Base-by-base conservation (phyloP, 2,113 vertebrate genomes). In the Colossoma macropomum region DNA sequence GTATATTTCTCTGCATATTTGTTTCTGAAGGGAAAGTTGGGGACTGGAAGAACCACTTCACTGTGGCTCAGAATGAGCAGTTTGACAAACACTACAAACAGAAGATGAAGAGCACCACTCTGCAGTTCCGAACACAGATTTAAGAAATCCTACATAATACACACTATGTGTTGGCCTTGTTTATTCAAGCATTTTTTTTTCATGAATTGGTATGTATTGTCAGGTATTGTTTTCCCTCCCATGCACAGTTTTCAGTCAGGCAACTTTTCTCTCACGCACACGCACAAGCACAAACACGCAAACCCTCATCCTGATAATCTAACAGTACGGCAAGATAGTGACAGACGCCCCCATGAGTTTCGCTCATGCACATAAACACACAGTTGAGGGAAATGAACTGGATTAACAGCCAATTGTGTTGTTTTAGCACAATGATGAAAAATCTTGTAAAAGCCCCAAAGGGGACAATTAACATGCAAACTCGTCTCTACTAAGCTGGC, bases 41-140 rank as follows among this genome's bases (percentile, higher is more conserved):
- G 19, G 86, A 93, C 79, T 89, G 85, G 90, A 94, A 93, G 54
- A 86, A 65, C 17, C 86, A 82, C 4, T 93, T 94, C 89, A 94
- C 92, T 45, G 38, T 45, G 34, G 21, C 21, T 28, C n/a, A 41
- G n/a, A 71, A 71, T 41, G 34, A 70, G 68, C 7, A 70, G 34
- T 70, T 70, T 38, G 23, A 12, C 8, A 15, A 38, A 65, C 62
- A 30, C 7, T 65, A 65, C 62, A 81, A 89, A 89, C 56, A 84
- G 30, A 93, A 91, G 70, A 92, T 93, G 92, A 92, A 84, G 71
- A 63, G 91, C 32, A 27, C 84, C 45, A 82, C 81, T 15, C 79
- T 93, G 10, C 28, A 63, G n/a, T 93, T 94, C 41, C 75, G 87
- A 0, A 87, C 85, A 59, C 74, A 87, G 70, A 27, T 93, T 65